Evolutionary conservation across 2,888 invertebrate genomes (phyloP).

Genomic region (Eudasyphora cyanicolor): DNA sequence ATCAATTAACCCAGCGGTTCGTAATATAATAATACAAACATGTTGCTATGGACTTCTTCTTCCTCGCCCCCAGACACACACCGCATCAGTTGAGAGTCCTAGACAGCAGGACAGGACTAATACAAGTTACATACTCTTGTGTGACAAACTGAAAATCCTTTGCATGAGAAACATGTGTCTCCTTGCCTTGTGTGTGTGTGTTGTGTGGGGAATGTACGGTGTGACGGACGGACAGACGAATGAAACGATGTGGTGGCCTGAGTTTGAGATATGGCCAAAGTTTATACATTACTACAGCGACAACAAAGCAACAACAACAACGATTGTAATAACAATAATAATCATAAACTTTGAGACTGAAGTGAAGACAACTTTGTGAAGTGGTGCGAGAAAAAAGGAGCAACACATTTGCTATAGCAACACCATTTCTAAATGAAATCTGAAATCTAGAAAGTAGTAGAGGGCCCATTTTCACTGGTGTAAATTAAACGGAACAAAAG

Average conservation of each 20-base stretch:
- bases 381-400: not conserved
- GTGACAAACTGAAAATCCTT: not conserved
- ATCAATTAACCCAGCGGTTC: constrained; percentile 50
- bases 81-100: not conserved
- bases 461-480: too few relatives aligned
- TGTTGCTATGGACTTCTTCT: not conserved
- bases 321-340: constrained; percentile 39
- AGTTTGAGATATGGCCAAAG: constrained; percentile 40
- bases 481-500: too few relatives aligned
- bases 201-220: constrained; percentile 15
- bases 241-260: not conserved
- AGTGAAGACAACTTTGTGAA: not conserved
- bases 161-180: not conserved
- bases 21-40: constrained; percentile 2
- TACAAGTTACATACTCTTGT: not conserved
- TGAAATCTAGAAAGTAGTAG: too few relatives aligned
- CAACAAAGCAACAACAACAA: constrained; percentile 16
- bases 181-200: too few relatives aligned
- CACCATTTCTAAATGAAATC: too few relatives aligned
- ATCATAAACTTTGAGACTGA: constrained; percentile 43
- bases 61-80: not conserved
- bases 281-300: constrained; percentile 21
- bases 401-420: constrained; percentile 23
- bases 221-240: too few relatives aligned
- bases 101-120: not conserved